A percentile compares a stretch with the other conserved stretches of the same genome.
These are phyloP conservation scores for Amphipyra berbera DNA, from an alignment of 2,888 invertebrate species.

Conservation along the genomic window DNA sequence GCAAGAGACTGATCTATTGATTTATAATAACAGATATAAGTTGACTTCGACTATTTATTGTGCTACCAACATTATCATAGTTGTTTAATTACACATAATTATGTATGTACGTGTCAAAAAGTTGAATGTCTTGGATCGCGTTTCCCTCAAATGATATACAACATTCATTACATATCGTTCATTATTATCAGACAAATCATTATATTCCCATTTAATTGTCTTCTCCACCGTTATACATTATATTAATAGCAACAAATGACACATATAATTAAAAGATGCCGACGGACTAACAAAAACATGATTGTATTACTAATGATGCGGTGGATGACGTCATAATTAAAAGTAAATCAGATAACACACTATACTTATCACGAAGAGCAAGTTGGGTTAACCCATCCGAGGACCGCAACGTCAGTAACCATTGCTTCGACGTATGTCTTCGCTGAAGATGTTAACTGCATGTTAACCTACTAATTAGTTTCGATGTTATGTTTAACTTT, in stretches of 20 bases:
- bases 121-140: no score
- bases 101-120: no score
- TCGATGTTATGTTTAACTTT: no score
- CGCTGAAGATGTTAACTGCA: no score
- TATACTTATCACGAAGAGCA: not conserved
- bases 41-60: no score
- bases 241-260: slow-evolving; percentile 21
- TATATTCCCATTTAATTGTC: slow-evolving; percentile 15
- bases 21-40: no score
- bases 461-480: no score
- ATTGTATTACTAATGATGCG: slow-evolving; percentile 33
- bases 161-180: slow-evolving; percentile 19
- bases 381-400: not conserved
- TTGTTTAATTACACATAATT: not conserved
- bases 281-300: slow-evolving; percentile 16
- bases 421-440: no score
- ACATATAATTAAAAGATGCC: slow-evolving; percentile 20
- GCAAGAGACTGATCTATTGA: no score
- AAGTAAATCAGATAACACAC: slow-evolving; percentile 9
- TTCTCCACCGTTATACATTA: not conserved
- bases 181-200: slow-evolving; percentile 14
- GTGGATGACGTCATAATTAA: slow-evolving; percentile 25
- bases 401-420: not conserved
- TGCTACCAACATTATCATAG: no score
- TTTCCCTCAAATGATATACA: no score